A percentile compares a stretch with the other conserved stretches of the same genome.
phyloP scores from a whole-genome alignment of 2,113 vertebrate genomes.

The Thunnus maccoyii region DNA sequence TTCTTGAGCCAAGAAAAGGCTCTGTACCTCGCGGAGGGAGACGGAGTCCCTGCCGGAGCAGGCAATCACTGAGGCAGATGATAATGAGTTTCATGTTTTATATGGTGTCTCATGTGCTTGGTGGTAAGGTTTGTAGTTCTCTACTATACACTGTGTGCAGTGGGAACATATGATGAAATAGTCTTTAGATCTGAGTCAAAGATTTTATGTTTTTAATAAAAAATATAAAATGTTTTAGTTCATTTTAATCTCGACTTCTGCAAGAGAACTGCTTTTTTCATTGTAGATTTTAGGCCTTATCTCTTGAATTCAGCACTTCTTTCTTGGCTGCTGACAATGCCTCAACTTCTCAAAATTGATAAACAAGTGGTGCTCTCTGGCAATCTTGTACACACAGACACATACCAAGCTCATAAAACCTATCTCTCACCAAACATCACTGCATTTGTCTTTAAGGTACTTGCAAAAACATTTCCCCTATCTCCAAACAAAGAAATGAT shows the following conservation, averaged over 20 bases:
- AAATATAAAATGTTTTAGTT: not conserved
- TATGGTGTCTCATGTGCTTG: conserved; percentile 43
- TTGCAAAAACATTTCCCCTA: not conserved
- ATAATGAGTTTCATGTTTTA: conserved; percentile 50
- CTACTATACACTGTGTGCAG: not conserved
- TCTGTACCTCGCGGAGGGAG: conserved; percentile 38
- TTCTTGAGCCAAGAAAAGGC: conserved; percentile 57
- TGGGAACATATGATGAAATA: not conserved
- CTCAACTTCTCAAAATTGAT: conserved; percentile 22
- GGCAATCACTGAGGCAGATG: conserved; percentile 33
- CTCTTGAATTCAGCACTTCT: conserved; percentile 30
- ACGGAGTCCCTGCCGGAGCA: conserved; percentile 43
- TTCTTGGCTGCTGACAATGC: conserved; percentile 40
- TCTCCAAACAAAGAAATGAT: not conserved
- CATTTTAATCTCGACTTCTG: not conserved
- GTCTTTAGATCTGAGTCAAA: not conserved
- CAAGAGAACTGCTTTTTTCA: conserved; percentile 2
- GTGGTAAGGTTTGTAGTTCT: conserved; percentile 37
- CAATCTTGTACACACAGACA: not conserved
- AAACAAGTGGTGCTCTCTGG: conserved; percentile 22
- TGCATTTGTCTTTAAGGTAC: conserved; percentile 14
- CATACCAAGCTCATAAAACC: not conserved
- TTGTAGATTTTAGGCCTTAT: conserved; percentile 3
- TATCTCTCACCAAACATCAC: not conserved
- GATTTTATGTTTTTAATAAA: conserved; percentile 11